Conservation (phyloP, 2,113 vertebrate species). For the Setophaga coronata region DNA sequence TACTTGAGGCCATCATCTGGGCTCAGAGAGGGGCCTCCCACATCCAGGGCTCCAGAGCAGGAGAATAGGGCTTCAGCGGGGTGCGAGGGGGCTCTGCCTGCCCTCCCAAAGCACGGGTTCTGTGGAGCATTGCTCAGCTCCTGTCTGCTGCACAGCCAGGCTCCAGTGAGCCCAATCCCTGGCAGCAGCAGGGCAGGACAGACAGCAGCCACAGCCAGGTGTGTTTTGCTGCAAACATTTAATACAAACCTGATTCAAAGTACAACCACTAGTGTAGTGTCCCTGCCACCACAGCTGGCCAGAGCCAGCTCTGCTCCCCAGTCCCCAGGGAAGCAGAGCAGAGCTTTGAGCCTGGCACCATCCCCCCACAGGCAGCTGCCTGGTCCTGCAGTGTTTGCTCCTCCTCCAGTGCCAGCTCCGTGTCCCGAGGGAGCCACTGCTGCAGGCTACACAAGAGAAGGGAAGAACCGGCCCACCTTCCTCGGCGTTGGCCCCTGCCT, state of each 20-base stretch:
- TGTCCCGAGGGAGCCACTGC: neutral
- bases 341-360: neutral
- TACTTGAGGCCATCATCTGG: slow-evolving; percentile 29
- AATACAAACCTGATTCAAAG: neutral
- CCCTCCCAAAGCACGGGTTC: neutral
- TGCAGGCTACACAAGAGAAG: neutral
- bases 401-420: neutral
- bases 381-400: accelerated
- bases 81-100: neutral
- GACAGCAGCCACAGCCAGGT: neutral
- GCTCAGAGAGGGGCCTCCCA: neutral
- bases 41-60: neutral
- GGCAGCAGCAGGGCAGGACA: neutral
- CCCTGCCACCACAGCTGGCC: neutral
- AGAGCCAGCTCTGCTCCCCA: neutral
- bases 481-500: neutral
- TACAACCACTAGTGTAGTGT: neutral
- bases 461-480: slow-evolving; percentile 52
- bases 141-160: neutral
- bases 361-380: neutral
- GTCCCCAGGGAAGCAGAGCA: neutral
- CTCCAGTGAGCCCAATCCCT: neutral
- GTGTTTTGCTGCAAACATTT: slow-evolving; percentile 38
- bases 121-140: neutral
- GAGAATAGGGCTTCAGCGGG: neutral